Evolutionary conservation across 2,113 vertebrate genomes (phyloP).

Genomic region (Campylomormyrus tamandua): DNA sequence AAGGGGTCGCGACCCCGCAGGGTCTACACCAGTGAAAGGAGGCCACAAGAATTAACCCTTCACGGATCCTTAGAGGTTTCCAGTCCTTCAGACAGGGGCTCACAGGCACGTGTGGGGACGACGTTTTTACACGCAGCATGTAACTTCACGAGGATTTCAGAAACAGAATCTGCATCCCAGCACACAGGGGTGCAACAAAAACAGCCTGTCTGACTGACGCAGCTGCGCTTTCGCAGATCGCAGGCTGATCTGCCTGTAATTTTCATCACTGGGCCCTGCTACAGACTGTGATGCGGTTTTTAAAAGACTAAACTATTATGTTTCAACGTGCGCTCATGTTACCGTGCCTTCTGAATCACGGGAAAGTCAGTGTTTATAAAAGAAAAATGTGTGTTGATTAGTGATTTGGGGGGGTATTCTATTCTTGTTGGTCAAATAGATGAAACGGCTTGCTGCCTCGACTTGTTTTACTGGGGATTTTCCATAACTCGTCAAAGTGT

Average conservation of each 20-base stretch:
- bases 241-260: not conserved
- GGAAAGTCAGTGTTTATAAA: not conserved
- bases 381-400: conserved; percentile 9
- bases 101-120: not conserved
- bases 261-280: not conserved
- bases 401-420: not conserved
- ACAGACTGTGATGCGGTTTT: conserved; percentile 3
- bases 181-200: not conserved
- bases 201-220: not conserved
- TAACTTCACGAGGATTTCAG: not conserved
- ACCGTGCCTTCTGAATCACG: not conserved
- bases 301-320: not conserved
- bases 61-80: not conserved
- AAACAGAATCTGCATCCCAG: not conserved
- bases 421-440: conserved; percentile 13
- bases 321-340: not conserved
- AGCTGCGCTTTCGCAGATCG: not conserved
- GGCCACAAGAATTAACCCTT: conserved; percentile 23
- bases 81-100: not conserved
- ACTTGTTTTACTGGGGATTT: conserved; percentile 22
- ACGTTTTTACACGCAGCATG: not conserved
- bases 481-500: conserved; percentile 22
- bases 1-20: conserved; percentile 17
- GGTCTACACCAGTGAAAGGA: conserved; percentile 8
- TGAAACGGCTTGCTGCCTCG: not conserved